Conservation (phyloP, 2,797 vertebrate genomes). For the Enteromius trimaculatus region DNA sequence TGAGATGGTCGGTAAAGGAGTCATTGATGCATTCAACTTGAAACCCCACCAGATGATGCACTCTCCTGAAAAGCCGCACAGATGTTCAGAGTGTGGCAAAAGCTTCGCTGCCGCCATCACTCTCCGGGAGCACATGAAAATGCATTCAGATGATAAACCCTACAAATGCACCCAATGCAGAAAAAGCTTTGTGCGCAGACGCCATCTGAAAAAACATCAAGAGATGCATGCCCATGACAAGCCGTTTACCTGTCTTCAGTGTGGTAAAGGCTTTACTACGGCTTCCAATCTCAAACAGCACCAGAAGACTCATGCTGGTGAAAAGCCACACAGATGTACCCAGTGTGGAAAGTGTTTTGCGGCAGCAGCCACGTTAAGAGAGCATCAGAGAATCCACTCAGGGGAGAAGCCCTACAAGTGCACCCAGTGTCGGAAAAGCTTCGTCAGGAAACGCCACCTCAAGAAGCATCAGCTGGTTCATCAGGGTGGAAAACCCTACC, state of each 20-base stretch:
- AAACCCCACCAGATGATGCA: slow-evolving; percentile 85
- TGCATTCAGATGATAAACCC: slow-evolving; percentile 85
- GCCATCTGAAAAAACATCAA: slow-evolving; percentile 84
- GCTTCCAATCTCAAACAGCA: slow-evolving; percentile 84
- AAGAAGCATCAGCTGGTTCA: slow-evolving; percentile 86
- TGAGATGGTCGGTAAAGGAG: slow-evolving; percentile 83
- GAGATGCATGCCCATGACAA: slow-evolving; percentile 83
- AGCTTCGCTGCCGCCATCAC: slow-evolving; percentile 84
- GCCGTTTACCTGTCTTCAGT: slow-evolving; percentile 81
- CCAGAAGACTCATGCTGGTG: slow-evolving; percentile 80
- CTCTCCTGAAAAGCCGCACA: slow-evolving; percentile 81
- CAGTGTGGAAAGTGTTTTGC: slow-evolving; percentile 84
- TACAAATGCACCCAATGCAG: slow-evolving; percentile 85
- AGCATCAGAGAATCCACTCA: slow-evolving; percentile 83
- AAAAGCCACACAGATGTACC: slow-evolving; percentile 79
- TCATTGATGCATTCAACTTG: slow-evolving; percentile 81
- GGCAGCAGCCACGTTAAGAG: slow-evolving; percentile 76
- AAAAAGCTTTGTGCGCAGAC: slow-evolving; percentile 82
- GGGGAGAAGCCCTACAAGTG: slow-evolving; percentile 85
- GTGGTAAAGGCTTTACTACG: slow-evolving; percentile 82
- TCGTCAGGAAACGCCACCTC: slow-evolving; percentile 81
- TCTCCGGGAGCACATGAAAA: slow-evolving; percentile 83
- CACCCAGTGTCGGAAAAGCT: slow-evolving; percentile 85
- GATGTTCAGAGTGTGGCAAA: slow-evolving; percentile 82
- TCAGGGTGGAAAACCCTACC: slow-evolving; percentile 82